Base-by-base conservation (phyloP, 2,113 vertebrate genomes). In the Spea multiplicata region DNA sequence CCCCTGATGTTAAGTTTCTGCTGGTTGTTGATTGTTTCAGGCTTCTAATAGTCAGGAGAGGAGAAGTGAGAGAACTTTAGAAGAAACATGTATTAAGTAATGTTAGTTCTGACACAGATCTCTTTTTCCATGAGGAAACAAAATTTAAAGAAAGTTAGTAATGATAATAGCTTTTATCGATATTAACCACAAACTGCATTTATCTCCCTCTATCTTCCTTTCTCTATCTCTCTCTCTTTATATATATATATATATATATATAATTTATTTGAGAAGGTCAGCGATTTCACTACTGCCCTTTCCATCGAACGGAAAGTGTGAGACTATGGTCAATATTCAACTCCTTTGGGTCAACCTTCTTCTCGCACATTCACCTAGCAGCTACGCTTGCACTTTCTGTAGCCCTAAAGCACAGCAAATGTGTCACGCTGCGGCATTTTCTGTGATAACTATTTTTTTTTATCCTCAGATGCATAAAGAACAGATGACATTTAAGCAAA, bases 401-500 rank as follows among this genome's bases (percentile, higher is more conserved):
- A 44, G 49, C 17, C 48, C 45, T 52, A 17, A 5, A 17, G 44
- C n/a, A 44, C 1, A 45, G 50, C 16, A 55, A 71, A 71, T 55
- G 4, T 57, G 70, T 71, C 70, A 71, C 8, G 7, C 14, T 67
- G 66, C 14, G 14, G 16, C 48, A 49, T 49, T 69, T 50, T 69
- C 47, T 69, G 3, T 68, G 9, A 68, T 49, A 68, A 48, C 12
- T 68, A n/a, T 48, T 50, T 50, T 57, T 17, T 44, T 44, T 55
- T 30, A 52, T 44, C 70, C 17, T 13, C 13, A 64, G 3, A 64
- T 55, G 70, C 67, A 69, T 69, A 48, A 71, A 55, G 50, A 44
- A 9, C 48, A 71, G n/a, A 55, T 52, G 49, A 71, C 49, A 30
- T 52, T 71, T 55, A 6, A n/a, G 12, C 8, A 17, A 17, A 6